Evolutionary conservation across 1,140 invertebrate genomes (phyloP).

Genomic region (Sinella curviseta): DNA sequence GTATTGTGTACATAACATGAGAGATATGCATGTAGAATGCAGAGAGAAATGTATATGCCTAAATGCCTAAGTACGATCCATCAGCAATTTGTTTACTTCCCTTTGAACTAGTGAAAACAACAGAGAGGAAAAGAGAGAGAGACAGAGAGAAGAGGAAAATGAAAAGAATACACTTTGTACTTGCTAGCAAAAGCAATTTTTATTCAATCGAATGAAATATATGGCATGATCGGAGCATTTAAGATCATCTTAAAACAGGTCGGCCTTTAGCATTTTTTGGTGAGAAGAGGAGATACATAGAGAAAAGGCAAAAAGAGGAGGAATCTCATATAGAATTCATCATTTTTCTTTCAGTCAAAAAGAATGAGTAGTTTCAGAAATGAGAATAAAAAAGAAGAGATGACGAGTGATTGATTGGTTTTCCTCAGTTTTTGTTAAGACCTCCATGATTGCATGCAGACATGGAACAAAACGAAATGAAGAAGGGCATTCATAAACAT

Average conservation of each 20-base stretch:
- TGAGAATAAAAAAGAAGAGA: slow-evolving; percentile 2
- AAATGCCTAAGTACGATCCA: neutral
- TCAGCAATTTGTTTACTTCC: slow-evolving; percentile 14
- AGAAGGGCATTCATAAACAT: neutral
- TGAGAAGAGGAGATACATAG: neutral
- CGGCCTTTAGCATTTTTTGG: neutral
- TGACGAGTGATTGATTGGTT: slow-evolving; percentile 21
- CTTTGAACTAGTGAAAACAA: neutral
- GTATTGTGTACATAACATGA: too few relatives aligned
- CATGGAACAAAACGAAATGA: neutral
- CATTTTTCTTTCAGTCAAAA: slow-evolving; percentile 13
- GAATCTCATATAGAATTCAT: slow-evolving; percentile 21
- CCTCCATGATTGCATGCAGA: slow-evolving; percentile 13
- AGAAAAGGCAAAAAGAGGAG: neutral
- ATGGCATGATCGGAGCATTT: neutral
- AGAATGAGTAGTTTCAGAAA: neutral
- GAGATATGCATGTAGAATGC: neutral
- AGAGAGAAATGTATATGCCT: neutral
- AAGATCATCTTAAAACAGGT: neutral
- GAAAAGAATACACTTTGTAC: neutral
- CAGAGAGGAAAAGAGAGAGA: neutral
- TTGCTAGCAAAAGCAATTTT: neutral
- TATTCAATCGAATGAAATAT: slow-evolving; percentile 14
- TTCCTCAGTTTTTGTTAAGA: neutral
- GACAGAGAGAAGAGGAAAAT: neutral